Conservation (phyloP, 2,888 invertebrate genomes). For the Lepidonotus clava region DNA sequence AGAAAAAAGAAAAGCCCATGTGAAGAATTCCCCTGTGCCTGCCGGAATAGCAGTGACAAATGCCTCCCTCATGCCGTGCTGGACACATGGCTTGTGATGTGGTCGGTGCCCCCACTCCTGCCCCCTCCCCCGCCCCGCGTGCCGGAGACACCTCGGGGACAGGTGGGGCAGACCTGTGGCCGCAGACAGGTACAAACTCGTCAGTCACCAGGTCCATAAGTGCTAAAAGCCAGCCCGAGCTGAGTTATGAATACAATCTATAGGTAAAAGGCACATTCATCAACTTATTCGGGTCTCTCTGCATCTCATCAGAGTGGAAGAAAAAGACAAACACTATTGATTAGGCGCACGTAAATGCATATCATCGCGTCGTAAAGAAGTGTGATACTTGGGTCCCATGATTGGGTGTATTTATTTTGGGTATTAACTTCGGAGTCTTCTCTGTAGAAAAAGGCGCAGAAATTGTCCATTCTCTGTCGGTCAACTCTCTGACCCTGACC, state of each 20-base stretch:
- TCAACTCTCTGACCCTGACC: too few relatives aligned
- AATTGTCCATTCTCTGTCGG: too few relatives aligned
- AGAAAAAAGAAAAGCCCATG: background rate
- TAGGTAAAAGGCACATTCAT: too few relatives aligned
- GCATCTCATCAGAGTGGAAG: too few relatives aligned
- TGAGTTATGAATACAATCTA: background rate
- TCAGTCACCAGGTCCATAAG: background rate
- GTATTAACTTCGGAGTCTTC: too few relatives aligned
- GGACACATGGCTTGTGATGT: background rate
- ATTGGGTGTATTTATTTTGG: too few relatives aligned
- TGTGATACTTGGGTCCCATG: too few relatives aligned
- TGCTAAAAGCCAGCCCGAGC: background rate
- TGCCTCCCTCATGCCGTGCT: background rate
- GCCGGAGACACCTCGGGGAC: background rate
- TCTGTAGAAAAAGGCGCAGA: too few relatives aligned
- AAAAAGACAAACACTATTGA: too few relatives aligned
- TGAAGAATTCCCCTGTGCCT: background rate
- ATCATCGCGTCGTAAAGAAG: too few relatives aligned
- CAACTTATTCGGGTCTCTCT: too few relatives aligned
- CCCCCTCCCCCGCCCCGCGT: background rate
- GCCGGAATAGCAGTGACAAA: background rate
- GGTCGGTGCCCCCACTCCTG: background rate
- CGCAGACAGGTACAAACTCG: background rate
- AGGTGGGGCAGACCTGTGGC: background rate
- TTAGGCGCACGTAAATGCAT: too few relatives aligned